phyloP scores from a whole-genome alignment of 2,113 vertebrate species.

The Indicator indicator region DNA sequence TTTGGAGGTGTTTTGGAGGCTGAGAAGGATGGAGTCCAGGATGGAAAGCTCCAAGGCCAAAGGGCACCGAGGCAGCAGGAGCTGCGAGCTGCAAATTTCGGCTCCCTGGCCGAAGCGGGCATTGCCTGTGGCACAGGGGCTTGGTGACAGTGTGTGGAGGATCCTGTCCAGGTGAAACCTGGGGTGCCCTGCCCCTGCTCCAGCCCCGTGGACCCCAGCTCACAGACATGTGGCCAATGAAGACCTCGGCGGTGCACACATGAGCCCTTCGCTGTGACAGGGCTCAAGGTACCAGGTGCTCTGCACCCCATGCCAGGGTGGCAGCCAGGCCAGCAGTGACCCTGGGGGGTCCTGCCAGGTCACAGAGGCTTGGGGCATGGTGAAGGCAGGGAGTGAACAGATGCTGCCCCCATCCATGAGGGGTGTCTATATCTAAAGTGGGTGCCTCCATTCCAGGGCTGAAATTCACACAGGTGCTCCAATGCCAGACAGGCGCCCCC shows the following conservation, averaged over 20 bases:
- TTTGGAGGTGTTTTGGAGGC: not conserved
- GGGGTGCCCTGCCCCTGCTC: not conserved
- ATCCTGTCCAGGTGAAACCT: not conserved
- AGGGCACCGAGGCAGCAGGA: rapidly evolving
- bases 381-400: rapidly evolving
- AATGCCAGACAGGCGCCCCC: not conserved
- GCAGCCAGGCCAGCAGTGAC: not conserved
- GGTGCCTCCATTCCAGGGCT: too few relatives aligned
- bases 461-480: not conserved
- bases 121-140: rapidly evolving
- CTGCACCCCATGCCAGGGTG: rapidly evolving
- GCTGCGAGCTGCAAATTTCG: rapidly evolving
- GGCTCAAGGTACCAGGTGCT: rapidly evolving
- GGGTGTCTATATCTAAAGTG: not conserved
- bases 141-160: rapidly evolving
- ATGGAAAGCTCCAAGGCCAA: rapidly evolving
- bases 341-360: rapidly evolving
- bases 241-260: rapidly evolving
- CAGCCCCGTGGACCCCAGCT: rapidly evolving
- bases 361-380: rapidly evolving
- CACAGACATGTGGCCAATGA: rapidly evolving
- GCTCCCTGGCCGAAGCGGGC: rapidly evolving
- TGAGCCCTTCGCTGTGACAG: rapidly evolving
- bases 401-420: not conserved
- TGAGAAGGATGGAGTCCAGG: not conserved